A percentile compares a stretch with the other conserved stretches of the same genome.
These are phyloP conservation scores for Sebastes baramenuke DNA, from an alignment of 2,797 vertebrate species.

Conservation along the genomic window DNA sequence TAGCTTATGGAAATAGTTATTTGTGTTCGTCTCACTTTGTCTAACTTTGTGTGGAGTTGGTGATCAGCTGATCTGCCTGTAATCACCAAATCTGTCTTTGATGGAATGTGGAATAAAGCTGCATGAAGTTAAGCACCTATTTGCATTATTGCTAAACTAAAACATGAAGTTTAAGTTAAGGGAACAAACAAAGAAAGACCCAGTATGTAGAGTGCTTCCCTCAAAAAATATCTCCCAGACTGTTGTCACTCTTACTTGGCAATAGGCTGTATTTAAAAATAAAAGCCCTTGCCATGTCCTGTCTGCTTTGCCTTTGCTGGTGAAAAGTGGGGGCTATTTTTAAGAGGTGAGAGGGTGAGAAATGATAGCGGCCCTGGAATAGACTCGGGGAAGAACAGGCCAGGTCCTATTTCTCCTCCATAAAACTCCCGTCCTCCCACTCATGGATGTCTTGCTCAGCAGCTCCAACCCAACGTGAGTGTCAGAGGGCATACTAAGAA, in stretches of 20 bases:
- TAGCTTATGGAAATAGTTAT: conserved; percentile 15
- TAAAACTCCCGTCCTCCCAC: conserved; percentile 49
- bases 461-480: conserved; percentile 43
- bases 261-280: conserved; percentile 61
- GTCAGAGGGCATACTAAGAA: conserved; percentile 43
- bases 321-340: conserved; percentile 79
- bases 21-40: conserved; percentile 48
- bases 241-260: conserved; percentile 64
- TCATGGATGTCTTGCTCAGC: conserved; percentile 67
- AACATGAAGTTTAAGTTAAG: not conserved
- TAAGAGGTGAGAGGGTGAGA: conserved; percentile 74
- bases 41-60: conserved; percentile 41
- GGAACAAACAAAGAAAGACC: not conserved
- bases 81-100: conserved; percentile 38
- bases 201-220: not conserved
- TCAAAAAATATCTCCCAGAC: conserved; percentile 5
- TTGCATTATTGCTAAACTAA: conserved; percentile 23
- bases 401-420: conserved; percentile 71
- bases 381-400: conserved; percentile 66
- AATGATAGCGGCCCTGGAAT: conserved; percentile 74
- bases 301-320: conserved; percentile 75
- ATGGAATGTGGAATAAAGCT: conserved; percentile 72
- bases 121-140: conserved; percentile 56
- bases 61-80: conserved; percentile 35
- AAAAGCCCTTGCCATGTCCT: conserved; percentile 69